Base-by-base conservation (phyloP, 1,140 invertebrate species). In the Nasonia longicornis region DNA sequence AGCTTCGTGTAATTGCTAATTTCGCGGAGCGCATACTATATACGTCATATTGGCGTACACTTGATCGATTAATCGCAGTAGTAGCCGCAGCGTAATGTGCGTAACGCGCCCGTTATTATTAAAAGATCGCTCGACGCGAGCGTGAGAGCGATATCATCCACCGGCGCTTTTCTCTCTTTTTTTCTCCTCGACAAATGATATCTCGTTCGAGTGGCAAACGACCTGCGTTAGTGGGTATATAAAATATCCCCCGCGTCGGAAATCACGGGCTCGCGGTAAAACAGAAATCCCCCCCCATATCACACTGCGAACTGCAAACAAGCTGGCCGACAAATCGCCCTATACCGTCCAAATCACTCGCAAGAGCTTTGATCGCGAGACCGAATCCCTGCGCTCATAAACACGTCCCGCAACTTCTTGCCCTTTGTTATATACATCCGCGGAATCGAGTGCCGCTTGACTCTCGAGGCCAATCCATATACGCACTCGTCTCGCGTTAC, bases 371-470 rank as follows among this genome's bases (percentile, higher is more conserved):
- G 52, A 58, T 42, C 8, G 7, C 7, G 38, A 7, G 38, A 42
- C 38, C 38, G 38, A 42, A 42, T 58, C 52, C 52, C 20, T 58
- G 14, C 26, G 69, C 35, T 31, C 35, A 31, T 67, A 29, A 29
- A 67, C 29, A 4, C 4, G 66, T 31, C 66, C 66, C 66, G 11
- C 26, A 67, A 16, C 6, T 58, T 58, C 52, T 67, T 35, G 26
- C 29, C 73, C 73, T 64, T 76, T 64, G 58, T 63, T 38, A 63
- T 26, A 26, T 26, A 26, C 26, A 26, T 38, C 58, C 31, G 73
- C 52, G 73, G 31, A 70, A 70, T 70, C 69, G 69, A 70, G 69
- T 70, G 20, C 42, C 69, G 11, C 16, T 6, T 20, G 52, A n/a
- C 16, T 52, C 48, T 52, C 48, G 48, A 52, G 48, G 48, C 48